Conservation (phyloP, 2,113 vertebrate species). For the Vidua macroura region DNA sequence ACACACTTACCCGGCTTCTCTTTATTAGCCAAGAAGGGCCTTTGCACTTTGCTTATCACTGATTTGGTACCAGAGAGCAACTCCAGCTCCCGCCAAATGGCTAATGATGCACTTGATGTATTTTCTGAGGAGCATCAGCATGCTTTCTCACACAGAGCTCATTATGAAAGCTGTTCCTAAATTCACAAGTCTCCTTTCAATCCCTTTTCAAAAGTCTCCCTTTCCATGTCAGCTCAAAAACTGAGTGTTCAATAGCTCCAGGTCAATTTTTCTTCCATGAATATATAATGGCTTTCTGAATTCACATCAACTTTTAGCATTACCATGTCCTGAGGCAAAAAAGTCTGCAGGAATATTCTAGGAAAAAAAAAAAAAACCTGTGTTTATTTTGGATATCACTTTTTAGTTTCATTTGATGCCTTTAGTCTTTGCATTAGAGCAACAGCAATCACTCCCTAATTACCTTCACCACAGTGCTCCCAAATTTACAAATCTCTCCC, state of each 20-base stretch:
- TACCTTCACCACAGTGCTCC: neutral
- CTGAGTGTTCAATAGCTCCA: neutral
- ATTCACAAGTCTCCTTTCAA: conserved; percentile 8
- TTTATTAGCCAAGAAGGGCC: neutral
- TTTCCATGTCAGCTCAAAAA: conserved; percentile 3
- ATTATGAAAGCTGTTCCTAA: neutral
- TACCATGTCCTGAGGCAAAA: neutral
- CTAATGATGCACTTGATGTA: conserved; percentile 14
- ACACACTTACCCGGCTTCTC: neutral
- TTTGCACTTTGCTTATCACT: neutral
- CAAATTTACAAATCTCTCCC: neutral
- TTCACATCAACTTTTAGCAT: neutral
- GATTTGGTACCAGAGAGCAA: conserved; percentile 1
- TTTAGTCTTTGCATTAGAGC: neutral
- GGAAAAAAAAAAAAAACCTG: neutral
- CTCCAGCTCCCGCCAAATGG: neutral
- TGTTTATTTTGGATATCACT: neutral
- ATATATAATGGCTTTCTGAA: conserved; percentile 6
- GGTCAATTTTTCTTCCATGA: conserved; percentile 9
- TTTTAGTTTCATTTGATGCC: neutral
- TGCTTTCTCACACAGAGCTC: neutral
- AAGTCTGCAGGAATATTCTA: neutral
- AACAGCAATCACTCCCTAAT: neutral
- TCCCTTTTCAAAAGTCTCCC: neutral
- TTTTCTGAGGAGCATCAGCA: conserved; percentile 1